A percentile compares a stretch with the other conserved stretches of the same genome.
Evolutionary conservation across 2,113 vertebrate species (phyloP).

Genomic region (Montifringilla adamsi): DNA sequence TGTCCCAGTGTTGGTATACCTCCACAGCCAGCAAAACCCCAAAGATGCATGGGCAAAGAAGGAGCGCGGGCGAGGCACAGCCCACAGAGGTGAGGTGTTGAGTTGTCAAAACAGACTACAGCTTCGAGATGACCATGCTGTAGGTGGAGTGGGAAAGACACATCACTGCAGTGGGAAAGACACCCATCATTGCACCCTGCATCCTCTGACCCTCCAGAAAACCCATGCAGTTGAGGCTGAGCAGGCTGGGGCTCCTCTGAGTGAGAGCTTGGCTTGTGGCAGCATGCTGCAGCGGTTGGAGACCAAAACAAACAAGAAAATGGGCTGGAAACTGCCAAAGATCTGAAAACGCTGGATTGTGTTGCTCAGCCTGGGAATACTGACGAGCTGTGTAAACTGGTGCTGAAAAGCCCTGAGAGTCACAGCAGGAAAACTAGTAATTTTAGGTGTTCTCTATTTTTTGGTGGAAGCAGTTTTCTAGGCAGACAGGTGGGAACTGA

Average conservation of each 20-base stretch:
- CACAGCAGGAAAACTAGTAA: not conserved
- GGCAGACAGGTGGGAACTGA: not conserved
- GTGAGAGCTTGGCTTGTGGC: not conserved
- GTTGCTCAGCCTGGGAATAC: not conserved
- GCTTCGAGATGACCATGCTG: rapidly evolving
- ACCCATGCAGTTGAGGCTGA: not conserved
- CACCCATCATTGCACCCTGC: rapidly evolving
- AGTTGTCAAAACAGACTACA: not conserved
- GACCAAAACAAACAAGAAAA: not conserved
- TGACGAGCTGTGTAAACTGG: not conserved
- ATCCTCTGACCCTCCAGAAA: not conserved
- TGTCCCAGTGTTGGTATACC: not conserved
- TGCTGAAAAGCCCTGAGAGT: not conserved
- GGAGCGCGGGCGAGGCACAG: not conserved
- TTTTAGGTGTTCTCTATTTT: not conserved
- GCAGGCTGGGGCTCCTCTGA: not conserved
- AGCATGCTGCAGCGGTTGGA: not conserved
- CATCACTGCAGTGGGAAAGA: not conserved
- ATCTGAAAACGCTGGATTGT: not conserved
- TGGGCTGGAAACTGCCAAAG: not conserved
- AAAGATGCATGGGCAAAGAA: not conserved
- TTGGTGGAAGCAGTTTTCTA: not conserved
- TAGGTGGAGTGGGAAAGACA: not conserved
- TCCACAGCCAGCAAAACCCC: not conserved
- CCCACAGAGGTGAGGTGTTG: not conserved